These are phyloP conservation scores for Bombus pyrosoma DNA, from an alignment of 1,140 invertebrate species.

Conservation along the genomic window DNA sequence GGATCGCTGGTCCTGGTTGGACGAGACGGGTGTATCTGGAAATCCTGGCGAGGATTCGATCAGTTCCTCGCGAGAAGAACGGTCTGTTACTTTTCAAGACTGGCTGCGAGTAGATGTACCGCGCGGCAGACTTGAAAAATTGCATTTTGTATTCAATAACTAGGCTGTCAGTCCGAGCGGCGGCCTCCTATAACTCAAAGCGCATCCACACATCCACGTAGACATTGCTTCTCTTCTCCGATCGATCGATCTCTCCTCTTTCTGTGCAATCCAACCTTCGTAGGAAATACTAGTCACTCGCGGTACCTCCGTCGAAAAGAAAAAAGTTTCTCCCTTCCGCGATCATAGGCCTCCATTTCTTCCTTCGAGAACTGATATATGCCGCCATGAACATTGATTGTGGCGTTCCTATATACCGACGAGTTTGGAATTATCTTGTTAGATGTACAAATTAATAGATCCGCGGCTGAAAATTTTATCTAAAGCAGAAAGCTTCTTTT, in stretches of 20 bases:
- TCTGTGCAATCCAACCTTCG: not conserved
- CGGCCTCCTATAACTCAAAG: constrained; percentile 72
- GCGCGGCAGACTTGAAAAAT: constrained; percentile 71
- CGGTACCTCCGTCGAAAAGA: constrained; percentile 12
- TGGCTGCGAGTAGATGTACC: constrained; percentile 52
- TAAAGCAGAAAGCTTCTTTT: not conserved
- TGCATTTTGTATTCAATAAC: constrained; percentile 79
- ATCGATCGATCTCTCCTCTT: constrained; percentile 61
- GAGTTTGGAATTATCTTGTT: not conserved
- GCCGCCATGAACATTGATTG: too few species aligned
- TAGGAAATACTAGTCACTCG: constrained; percentile 27
- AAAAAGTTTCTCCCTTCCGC: not conserved
- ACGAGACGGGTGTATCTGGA: constrained; percentile 34
- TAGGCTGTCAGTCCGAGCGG: constrained; percentile 72
- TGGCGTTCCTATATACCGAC: not conserved
- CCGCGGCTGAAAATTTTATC: not conserved
- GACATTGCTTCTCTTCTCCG: constrained; percentile 41
- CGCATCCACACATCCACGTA: constrained; percentile 63
- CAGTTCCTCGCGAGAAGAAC: constrained; percentile 24
- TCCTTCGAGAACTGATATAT: not conserved
- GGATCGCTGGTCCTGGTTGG: constrained; percentile 28
- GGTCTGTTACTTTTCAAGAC: constrained; percentile 40
- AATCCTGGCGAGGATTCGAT: constrained; percentile 63
- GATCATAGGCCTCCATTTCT: not conserved
- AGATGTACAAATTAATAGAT: not conserved